Base-by-base conservation (phyloP, 2,797 vertebrate genomes). In the Acrossocheilus wenchowensis region DNA sequence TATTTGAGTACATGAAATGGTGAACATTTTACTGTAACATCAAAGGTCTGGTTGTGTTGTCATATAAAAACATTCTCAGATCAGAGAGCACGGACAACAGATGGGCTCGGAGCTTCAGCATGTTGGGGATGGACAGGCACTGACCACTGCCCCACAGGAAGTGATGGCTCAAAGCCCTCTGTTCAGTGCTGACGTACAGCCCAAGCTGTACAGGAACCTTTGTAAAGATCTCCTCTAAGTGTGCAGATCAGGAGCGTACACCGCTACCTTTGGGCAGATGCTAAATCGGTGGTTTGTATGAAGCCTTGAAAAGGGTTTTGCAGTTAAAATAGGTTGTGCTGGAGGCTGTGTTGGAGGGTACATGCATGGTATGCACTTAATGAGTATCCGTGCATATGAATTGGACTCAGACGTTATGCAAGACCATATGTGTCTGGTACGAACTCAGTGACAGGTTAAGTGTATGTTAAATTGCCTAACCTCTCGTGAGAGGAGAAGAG, bases 361-460 rank as follows among this genome's bases (percentile, higher is more conserved):
- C 14, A 14, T 78, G 34, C 45, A 68, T 19, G 34, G 57, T 26
- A 52, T 78, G 45, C 3, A 15, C 45, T 84, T 52, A 39, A 30
- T 78, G 23, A 78, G 62, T 15, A 54, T 60, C 14, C 3, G 19
- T 57, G 64, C 66, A 78, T 69, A 36, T 79, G 36, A 69, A 77
- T 77, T 66, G 30, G 60, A 17, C 26, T 66, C 41, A 21, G 72
- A 52, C 30, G 0, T 84, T 66, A 77, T 85, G n/a, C 57, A 45
- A 71, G 19, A 34, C 5, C 19, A 78, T 68, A 69, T 85, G 64
- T 48, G 45, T 84, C 34, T 78, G 77, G 11, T 48, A 36, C 48
- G 77, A 85, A 57, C 60, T 43, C 62, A n/a, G 54, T 41, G 45
- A 78, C 83, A 43, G 74, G 64, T 85, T 50, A 82, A 86, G 52